Conservation (phyloP, 2,888 invertebrate genomes). For the Sicus ferrugineus region DNA sequence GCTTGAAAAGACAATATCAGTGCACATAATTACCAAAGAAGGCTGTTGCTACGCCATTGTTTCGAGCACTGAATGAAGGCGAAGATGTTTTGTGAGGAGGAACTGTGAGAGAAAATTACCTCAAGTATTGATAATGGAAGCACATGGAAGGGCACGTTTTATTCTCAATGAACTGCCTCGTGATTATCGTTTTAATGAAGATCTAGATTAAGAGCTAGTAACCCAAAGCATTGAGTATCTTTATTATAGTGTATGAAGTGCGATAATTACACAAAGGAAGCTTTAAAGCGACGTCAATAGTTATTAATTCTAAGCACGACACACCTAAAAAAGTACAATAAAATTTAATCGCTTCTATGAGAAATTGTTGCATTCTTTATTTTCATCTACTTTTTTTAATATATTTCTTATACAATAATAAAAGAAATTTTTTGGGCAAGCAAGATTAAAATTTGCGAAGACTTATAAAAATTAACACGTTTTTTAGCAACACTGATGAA, state of each 20-base stretch:
- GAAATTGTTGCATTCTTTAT: too few species aligned
- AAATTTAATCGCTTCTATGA: too few species aligned
- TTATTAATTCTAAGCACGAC: background rate
- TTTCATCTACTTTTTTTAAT: too few species aligned
- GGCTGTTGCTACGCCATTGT: too few species aligned
- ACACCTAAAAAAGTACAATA: background rate
- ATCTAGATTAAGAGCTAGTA: background rate
- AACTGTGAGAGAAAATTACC: background rate
- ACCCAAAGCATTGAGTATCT: background rate
- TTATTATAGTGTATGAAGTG: background rate
- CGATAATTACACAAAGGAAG: background rate
- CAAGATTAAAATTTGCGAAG: too few species aligned
- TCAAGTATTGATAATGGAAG: background rate
- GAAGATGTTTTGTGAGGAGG: background rate
- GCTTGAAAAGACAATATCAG: too few species aligned
- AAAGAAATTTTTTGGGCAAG: too few species aligned
- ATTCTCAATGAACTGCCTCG: background rate
- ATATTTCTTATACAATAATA: too few species aligned
- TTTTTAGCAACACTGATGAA: too few species aligned
- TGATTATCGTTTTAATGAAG: background rate
- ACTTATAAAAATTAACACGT: too few species aligned
- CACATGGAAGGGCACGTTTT: background rate
- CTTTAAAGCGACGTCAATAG: background rate
- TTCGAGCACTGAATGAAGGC: background rate
- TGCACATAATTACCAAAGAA: too few species aligned